These are phyloP conservation scores for Drosophila melanica DNA, from an alignment of 1,140 invertebrate species.

Conservation along the genomic window DNA sequence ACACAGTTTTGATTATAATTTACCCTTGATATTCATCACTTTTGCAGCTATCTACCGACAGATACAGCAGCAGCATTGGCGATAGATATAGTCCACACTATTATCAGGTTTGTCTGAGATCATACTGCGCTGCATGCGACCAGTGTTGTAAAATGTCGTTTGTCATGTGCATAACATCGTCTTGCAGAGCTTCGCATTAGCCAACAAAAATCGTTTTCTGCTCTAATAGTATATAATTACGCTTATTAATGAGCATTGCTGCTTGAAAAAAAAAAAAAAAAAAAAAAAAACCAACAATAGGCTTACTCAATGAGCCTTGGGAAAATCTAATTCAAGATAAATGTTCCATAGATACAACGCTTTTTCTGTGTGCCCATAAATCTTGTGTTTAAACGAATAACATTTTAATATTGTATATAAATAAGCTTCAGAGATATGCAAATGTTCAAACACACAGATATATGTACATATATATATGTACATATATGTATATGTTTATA, in stretches of 20 bases:
- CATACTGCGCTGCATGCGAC: constrained; percentile 8
- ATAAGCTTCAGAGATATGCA: constrained; percentile 18
- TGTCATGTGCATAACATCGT: background rate
- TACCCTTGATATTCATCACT: constrained; percentile 5
- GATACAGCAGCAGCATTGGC: constrained; percentile 78
- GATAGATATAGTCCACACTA: constrained; percentile 81
- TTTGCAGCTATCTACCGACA: constrained; percentile 75
- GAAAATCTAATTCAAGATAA: constrained; percentile 1
- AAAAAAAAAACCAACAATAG: background rate
- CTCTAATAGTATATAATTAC: background rate
- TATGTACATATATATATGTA: constrained; percentile 16
- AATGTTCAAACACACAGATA: constrained; percentile 8
- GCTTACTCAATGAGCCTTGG: constrained; percentile 3
- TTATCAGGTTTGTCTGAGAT: constrained; percentile 72
- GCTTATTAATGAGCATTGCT: constrained; percentile 2
- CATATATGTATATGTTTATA: background rate
- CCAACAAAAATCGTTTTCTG: background rate
- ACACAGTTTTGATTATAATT: constrained; percentile 2
- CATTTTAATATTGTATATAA: background rate
- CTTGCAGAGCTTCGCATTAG: background rate
- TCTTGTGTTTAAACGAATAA: constrained; percentile 8
- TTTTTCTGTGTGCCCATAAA: constrained; percentile 14
- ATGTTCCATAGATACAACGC: constrained; percentile 11
- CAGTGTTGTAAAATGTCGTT: constrained; percentile 15
- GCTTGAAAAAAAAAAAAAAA: background rate